phyloP scores from a whole-genome alignment of 2,797 vertebrate species.

The Melanotaenia maccullochi region DNA sequence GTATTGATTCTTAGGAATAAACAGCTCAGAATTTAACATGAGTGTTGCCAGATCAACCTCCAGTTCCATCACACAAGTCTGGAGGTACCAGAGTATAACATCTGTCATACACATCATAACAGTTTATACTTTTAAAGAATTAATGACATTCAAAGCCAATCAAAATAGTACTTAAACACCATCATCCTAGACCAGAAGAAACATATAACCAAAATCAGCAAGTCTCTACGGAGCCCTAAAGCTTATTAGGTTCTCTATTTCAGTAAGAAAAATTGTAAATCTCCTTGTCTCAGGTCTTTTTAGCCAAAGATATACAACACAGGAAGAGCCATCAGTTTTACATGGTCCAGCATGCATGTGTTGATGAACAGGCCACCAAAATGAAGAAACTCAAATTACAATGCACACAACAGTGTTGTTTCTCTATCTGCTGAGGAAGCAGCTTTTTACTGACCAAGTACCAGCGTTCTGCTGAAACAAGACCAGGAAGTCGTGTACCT shows the following conservation, averaged over 20 bases:
- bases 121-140: background rate
- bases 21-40: background rate
- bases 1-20: background rate
- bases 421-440: background rate
- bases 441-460: background rate
- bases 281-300: background rate
- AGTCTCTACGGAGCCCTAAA: background rate
- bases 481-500: background rate
- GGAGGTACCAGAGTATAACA: background rate
- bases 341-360: background rate
- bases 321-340: background rate
- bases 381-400: background rate
- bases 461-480: background rate
- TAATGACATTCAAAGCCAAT: background rate
- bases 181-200: background rate
- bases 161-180: background rate
- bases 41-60: background rate
- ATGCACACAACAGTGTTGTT: background rate
- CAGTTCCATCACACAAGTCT: background rate
- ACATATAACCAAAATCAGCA: background rate
- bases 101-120: background rate
- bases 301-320: background rate
- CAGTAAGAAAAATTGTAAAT: background rate
- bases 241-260: background rate
- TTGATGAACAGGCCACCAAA: background rate